phyloP scores from a whole-genome alignment of 2,888 invertebrate species.

The Cantharis rufa region DNA sequence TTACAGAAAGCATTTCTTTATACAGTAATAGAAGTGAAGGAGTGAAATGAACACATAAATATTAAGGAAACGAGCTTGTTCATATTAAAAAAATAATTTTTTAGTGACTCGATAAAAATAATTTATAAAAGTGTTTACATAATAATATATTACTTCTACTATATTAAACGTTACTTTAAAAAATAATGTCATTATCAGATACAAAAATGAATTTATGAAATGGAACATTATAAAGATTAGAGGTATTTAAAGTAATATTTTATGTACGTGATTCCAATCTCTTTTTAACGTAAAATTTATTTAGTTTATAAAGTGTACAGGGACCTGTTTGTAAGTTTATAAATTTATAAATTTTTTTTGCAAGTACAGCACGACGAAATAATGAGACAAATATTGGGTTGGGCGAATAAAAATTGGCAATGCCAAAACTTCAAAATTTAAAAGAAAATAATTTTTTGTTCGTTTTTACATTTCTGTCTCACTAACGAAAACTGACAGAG shows the following conservation, averaged over 20 bases:
- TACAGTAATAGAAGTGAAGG: neutral
- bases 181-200: neutral
- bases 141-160: neutral
- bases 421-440: too few species aligned
- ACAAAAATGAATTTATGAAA: neutral
- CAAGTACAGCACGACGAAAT: neutral
- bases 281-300: neutral
- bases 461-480: too few species aligned
- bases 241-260: neutral
- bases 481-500: too few species aligned
- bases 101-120: neutral
- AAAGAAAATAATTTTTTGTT: too few species aligned
- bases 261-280: neutral
- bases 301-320: neutral
- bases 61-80: neutral
- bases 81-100: neutral
- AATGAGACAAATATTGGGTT: neutral
- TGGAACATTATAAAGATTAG: neutral
- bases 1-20: neutral
- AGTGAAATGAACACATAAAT: neutral
- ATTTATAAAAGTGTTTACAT: neutral
- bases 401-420: too few species aligned
- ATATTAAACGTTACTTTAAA: neutral
- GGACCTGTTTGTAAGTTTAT: neutral
- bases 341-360: neutral